Evolutionary conservation across 2,797 vertebrate species (phyloP).

Genomic region (Megaceryle alcyon): DNA sequence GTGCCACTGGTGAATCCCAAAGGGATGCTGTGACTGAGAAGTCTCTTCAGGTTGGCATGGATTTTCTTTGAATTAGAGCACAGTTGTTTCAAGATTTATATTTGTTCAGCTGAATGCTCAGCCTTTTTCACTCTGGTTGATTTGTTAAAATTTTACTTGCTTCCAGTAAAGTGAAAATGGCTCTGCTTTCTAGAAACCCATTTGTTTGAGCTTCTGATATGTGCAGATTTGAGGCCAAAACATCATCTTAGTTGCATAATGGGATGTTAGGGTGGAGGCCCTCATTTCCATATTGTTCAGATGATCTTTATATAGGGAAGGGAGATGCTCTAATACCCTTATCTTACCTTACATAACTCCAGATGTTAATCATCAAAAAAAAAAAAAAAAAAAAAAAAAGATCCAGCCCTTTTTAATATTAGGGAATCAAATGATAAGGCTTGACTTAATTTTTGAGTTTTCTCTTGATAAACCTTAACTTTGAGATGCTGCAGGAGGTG

Average conservation of each 20-base stretch:
- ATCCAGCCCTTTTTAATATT: slow-evolving; percentile 54
- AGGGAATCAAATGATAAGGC: slow-evolving; percentile 33
- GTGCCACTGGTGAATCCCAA: rapidly evolving
- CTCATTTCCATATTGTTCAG: slow-evolving; percentile 45
- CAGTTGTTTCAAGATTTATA: neutral
- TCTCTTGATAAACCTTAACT: slow-evolving; percentile 40
- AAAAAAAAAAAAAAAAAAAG: neutral
- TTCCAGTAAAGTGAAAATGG: neutral
- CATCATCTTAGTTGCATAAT: neutral
- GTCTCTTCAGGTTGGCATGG: neutral
- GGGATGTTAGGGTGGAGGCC: slow-evolving; percentile 37
- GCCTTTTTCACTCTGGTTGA: neutral
- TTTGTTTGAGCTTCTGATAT: neutral
- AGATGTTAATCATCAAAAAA: slow-evolving; percentile 61
- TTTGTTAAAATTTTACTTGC: neutral
- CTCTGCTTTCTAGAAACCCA: neutral
- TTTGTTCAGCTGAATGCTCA: rapidly evolving
- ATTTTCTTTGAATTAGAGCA: neutral
- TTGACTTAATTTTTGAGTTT: slow-evolving; percentile 38
- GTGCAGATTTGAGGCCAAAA: slow-evolving; percentile 8
- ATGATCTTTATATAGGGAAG: slow-evolving; percentile 40
- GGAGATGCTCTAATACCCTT: slow-evolving; percentile 43
- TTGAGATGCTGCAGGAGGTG: neutral
- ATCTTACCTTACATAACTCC: slow-evolving; percentile 52
- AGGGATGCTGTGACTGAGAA: neutral